Conservation (phyloP, 2,888 invertebrate species). For the Patella ulyssiponensis region DNA sequence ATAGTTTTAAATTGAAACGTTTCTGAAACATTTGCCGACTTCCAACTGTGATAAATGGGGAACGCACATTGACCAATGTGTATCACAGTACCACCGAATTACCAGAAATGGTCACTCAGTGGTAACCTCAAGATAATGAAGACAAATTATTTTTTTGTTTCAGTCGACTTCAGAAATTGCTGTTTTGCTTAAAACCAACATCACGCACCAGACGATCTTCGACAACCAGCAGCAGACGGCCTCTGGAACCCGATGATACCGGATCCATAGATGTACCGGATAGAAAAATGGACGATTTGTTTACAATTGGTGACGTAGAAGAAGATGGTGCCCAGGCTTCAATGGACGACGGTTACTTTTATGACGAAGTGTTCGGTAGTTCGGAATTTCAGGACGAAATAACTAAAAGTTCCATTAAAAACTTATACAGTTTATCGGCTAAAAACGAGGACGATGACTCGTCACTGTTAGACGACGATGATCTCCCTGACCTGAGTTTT, state of each 20-base stretch:
- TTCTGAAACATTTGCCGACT: no score
- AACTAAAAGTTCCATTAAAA: conserved; percentile 40
- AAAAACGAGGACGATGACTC: conserved; percentile 31
- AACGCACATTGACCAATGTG: no score
- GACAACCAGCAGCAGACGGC: conserved; percentile 20
- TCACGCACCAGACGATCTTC: conserved; percentile 17
- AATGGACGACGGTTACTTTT: conserved; percentile 31
- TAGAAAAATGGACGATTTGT: conserved; percentile 21
- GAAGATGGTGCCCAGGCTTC: conserved; percentile 14
- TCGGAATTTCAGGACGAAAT: conserved; percentile 44
- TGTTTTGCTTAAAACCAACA: conserved; percentile 2
- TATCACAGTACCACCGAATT: no score
- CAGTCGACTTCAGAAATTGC: not conserved
- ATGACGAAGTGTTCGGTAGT: conserved; percentile 43
- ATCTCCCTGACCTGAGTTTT: not conserved
- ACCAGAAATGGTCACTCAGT: not conserved
- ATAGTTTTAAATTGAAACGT: no score
- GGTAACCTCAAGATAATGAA: not conserved
- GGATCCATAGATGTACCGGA: conserved; percentile 13
- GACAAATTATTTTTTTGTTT: not conserved
- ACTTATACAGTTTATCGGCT: conserved; percentile 31
- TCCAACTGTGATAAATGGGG: no score
- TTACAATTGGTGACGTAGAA: conserved; percentile 29
- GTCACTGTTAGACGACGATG: conserved; percentile 16
- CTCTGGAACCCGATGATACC: conserved; percentile 24